Evolutionary conservation across 2,797 vertebrate genomes (phyloP), one percentile per base, ranked within the genome.

Genomic region (Channallabes apus): DNA sequence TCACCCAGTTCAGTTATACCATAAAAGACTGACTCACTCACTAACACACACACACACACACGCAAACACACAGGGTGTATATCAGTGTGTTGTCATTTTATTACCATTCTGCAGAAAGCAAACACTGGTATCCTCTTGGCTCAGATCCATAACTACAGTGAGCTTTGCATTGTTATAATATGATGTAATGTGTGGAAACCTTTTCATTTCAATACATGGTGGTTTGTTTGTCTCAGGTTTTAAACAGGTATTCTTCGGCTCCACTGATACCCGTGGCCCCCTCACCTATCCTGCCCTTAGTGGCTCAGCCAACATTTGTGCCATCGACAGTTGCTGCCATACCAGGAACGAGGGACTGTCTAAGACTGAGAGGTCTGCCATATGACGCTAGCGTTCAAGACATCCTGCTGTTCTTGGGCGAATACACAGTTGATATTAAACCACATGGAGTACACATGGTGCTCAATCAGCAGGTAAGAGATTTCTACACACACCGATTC

Each of bases 381-480:
- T 99, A 99, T 89, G 96, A 97, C 0, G 97, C 98, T n/a, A 96
- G 92, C 88, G 97, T 99, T 0, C 97, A 99, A 79, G 98, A 99
- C 91, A 98, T 99, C 92, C 92, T 99, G 88, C 95, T 96, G 73
- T 99, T 99, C 86, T 92, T 99, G 90, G 98, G 97, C 88, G 98
- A 99, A 32, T 97, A 97, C 83, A 98, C 97, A 1, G 95, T 92
- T 0, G 97, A 99, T 86, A 97, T 99, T 90, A 95, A 96, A 91
- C 97, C 95, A 22, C 98, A 99, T 0, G 98, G 98, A 27, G 97
- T 99, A 76, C 98, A 99, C 92, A 98, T 99, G 97, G 98, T 99
- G 79, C 96, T 99, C 85, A 99, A 99, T 91, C 97, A 98, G 89
- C 98, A 99, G 96, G 98, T 99, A 87, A 62, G 14, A 88, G 4